Evolutionary conservation across 2,888 invertebrate species (phyloP), one percentile per base, ranked within the genome.

Genomic region (Tromatobia lineatoria): DNA sequence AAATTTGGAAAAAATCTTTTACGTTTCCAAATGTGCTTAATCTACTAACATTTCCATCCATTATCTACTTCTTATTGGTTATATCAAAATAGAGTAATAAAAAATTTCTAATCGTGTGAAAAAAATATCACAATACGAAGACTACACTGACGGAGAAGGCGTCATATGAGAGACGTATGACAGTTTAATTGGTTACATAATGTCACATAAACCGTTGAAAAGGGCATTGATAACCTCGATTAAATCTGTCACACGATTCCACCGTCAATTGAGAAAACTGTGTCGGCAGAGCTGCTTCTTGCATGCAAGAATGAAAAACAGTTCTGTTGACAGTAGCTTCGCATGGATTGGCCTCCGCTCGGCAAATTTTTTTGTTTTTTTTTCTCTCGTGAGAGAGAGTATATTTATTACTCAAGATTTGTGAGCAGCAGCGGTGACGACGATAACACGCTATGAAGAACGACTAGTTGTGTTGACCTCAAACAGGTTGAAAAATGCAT

Each of bases 161-260:
- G 6, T 1, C 54, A 20, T 54, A 15, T 7, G 23, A 10, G 23
- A 23, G 59, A 47, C 13, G 42, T 10, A 23, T 23, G 67, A 76
- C n/a, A 61, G 52, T 34, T 47, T 45, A 77, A 82, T 76, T 61
- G 61, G 85, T 85, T 85, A 83, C 75, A 67, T 83, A 78, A 85
- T 86, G 77, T 69, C 81, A 85, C 73, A 66, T 76, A 57, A 81
- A 75, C 57, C 75, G 45, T 57, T 79, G 15, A 76, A 84, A 80
- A 81, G 76, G 69, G 59, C 70, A 78, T 64, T 78, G 75, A 81
- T 66, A 42, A 54, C 83, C 73, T 77, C 74, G 75, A 84, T 81
- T 67, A 77, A 78, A 84, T 80, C 70, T 57, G 84, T 81, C 74
- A 84, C 84, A 81, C 78, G 81, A 84, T 78, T 70, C 81, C 61